Percentiles rank a stretch among this genome's conserved stretches.
phyloP scores from a whole-genome alignment of 1,140 invertebrate genomes.

The Saccostrea echinata region DNA sequence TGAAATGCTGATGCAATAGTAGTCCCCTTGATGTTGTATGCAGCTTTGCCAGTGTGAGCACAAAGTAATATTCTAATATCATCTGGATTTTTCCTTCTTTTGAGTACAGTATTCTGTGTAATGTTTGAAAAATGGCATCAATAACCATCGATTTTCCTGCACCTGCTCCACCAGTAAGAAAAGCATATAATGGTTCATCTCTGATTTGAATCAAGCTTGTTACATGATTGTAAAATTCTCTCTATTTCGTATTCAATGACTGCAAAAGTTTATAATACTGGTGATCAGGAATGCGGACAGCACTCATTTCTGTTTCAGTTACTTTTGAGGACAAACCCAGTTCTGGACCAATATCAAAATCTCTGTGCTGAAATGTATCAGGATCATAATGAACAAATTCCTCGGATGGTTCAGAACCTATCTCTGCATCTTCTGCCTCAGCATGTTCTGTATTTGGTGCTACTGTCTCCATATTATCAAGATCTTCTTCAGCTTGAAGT shows the following conservation, averaged over 20 bases:
- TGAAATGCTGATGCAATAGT: no score
- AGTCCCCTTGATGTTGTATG: no score
- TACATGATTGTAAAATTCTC: slow-evolving; percentile 43
- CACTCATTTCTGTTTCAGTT: background rate
- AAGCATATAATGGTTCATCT: no score
- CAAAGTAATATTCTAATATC: no score
- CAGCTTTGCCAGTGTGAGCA: no score
- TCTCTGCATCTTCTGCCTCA: slow-evolving; percentile 4
- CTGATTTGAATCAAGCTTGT: slow-evolving; percentile 27
- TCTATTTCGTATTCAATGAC: slow-evolving; percentile 37
- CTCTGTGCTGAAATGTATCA: background rate
- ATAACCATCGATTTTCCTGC: no score
- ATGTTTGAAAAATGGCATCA: background rate
- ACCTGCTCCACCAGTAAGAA: no score
- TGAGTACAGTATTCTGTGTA: slow-evolving; percentile 1
- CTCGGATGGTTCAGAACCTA: background rate
- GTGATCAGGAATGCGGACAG: background rate
- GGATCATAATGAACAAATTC: slow-evolving; percentile 47
- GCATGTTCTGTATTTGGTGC: slow-evolving; percentile 27
- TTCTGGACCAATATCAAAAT: slow-evolving; percentile 40
- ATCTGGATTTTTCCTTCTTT: slow-evolving; percentile 45
- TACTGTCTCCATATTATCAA: background rate
- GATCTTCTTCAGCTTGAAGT: slow-evolving; percentile 38
- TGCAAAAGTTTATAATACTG: slow-evolving; percentile 28
- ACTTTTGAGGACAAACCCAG: background rate